Evolutionary conservation across 2,888 invertebrate genomes (phyloP).

Genomic region (Drosophila mulleri): DNA sequence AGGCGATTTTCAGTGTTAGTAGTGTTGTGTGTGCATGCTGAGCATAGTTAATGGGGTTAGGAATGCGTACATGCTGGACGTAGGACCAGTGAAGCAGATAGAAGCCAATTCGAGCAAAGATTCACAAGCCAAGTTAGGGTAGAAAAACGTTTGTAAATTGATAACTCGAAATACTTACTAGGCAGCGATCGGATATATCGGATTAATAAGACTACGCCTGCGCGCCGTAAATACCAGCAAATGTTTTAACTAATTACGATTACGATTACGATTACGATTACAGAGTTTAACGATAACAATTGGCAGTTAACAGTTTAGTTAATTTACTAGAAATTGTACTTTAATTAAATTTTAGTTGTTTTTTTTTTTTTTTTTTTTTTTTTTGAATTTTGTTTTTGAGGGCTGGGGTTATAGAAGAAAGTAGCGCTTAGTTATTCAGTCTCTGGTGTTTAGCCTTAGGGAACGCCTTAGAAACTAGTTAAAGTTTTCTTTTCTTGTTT

Average conservation of each 20-base stretch:
- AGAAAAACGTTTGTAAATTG: slow-evolving; percentile 18
- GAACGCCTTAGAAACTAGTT: slow-evolving; percentile 69
- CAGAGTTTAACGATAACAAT: slow-evolving; percentile 19
- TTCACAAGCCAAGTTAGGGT: slow-evolving; percentile 41
- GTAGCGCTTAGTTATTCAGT: slow-evolving; percentile 70
- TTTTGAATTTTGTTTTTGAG: slow-evolving; percentile 10
- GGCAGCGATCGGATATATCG: slow-evolving; percentile 40
- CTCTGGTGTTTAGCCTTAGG: slow-evolving; percentile 72
- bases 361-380: slow-evolving; percentile 14
- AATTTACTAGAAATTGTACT: slow-evolving; percentile 21
- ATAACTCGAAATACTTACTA: slow-evolving; percentile 53
- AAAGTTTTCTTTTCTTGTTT: slow-evolving; percentile 71
- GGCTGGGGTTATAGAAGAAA: slow-evolving; percentile 17
- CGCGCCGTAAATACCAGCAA: slow-evolving; percentile 51
- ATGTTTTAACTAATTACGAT: slow-evolving; percentile 29
- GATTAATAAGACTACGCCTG: slow-evolving; percentile 45
- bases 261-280: slow-evolving; percentile 32
- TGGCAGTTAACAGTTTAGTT: slow-evolving; percentile 33
- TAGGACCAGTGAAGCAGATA: slow-evolving; percentile 34
- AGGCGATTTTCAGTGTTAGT: slow-evolving; percentile 22
- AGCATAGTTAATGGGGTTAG: slow-evolving; percentile 24
- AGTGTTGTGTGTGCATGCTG: background rate
- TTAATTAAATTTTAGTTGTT: slow-evolving; percentile 18
- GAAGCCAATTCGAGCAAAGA: slow-evolving; percentile 44
- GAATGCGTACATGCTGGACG: slow-evolving; percentile 45